Base-by-base conservation (phyloP, 2,797 vertebrate species). In the Carduelis carduelis region DNA sequence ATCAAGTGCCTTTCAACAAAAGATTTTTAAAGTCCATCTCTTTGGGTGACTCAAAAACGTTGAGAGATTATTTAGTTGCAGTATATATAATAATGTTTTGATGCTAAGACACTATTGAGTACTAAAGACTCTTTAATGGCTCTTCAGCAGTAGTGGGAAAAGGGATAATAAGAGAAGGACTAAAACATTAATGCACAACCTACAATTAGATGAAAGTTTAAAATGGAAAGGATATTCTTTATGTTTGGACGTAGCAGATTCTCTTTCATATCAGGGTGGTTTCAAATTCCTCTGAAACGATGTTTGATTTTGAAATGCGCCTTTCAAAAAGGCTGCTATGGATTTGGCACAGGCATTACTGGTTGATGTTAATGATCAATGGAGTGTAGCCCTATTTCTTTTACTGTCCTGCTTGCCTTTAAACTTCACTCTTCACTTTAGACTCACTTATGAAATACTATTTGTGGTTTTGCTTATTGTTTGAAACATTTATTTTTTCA, bases 391-490 rank as follows among this genome's bases (percentile, higher is more conserved):
- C 49, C 17, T 43, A 0, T 60, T 85, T 83, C n/a, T 78, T 72
- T 75, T 30, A 24, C 50, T 81, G 39, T 10, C 35, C 24, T 83
- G 2, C 70, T 83, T 68, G 34, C 24, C 43, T 91, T 89, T 66
- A 70, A 76, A 14, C 9, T 63, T 84, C 7, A 56, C 14, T 34
- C 32, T 59, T 19, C 74, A 49, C 26, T 50, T 81, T 43, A 70
- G 86, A 68, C 7, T 89, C 23, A 30, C 0, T 83, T 18, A 46
- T 28, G 7, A 59, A 47, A 78, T 63, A 28, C 27, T 59, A 23
- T 35, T 80, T 0, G 0, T 46, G 7, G 0, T 5, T 63, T 92
- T 87, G 11, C 44, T 43, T 24, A 23, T 26, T 55, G 37, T 30
- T 68, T 68, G 12, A 77, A 61, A 14, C 55, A 69, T 6, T 60